A percentile compares a stretch with the other conserved stretches of the same genome.
Conservation (phyloP, 2,888 invertebrate species). For the Charanyca ferruginea region DNA sequence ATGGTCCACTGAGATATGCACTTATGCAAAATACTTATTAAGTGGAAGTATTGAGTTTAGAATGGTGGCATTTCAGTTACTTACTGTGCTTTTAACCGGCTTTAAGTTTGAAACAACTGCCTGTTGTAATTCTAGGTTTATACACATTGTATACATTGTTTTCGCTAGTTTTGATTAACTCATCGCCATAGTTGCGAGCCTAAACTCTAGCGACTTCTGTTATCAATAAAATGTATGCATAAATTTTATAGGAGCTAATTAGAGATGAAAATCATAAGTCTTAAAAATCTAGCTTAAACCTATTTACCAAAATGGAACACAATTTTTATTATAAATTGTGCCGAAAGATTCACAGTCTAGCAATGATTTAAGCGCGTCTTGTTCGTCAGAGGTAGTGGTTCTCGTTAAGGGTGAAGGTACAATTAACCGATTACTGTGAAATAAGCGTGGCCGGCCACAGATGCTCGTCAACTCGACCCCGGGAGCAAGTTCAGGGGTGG, state of each 20-base stretch:
- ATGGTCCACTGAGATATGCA: conserved; percentile 74
- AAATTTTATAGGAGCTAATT: too few species aligned
- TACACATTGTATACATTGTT: conserved; percentile 5
- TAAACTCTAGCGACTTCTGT: not conserved
- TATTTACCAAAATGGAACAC: not conserved
- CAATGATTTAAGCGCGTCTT: not conserved
- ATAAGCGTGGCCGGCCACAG: conserved; percentile 80
- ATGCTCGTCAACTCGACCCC: conserved; percentile 78
- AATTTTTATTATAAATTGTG: not conserved
- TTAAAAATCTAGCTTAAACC: not conserved
- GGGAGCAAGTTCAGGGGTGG: conserved; percentile 63
- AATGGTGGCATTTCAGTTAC: conserved; percentile 55
- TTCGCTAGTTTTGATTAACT: not conserved
- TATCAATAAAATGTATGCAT: too few species aligned
- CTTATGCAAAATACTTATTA: conserved; percentile 76
- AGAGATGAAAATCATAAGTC: too few species aligned
- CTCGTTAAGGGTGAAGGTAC: conserved; percentile 77
- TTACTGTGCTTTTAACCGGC: conserved; percentile 19
- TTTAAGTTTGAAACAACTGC: conserved; percentile 5
- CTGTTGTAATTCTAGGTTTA: conserved; percentile 28
- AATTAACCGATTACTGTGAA: conserved; percentile 86
- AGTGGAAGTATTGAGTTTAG: conserved; percentile 70
- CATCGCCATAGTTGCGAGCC: not conserved
- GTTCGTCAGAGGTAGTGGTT: conserved; percentile 32
- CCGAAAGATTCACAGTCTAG: not conserved